Base-by-base conservation (phyloP, 2,113 vertebrate species). In the Tetrax tetrax region DNA sequence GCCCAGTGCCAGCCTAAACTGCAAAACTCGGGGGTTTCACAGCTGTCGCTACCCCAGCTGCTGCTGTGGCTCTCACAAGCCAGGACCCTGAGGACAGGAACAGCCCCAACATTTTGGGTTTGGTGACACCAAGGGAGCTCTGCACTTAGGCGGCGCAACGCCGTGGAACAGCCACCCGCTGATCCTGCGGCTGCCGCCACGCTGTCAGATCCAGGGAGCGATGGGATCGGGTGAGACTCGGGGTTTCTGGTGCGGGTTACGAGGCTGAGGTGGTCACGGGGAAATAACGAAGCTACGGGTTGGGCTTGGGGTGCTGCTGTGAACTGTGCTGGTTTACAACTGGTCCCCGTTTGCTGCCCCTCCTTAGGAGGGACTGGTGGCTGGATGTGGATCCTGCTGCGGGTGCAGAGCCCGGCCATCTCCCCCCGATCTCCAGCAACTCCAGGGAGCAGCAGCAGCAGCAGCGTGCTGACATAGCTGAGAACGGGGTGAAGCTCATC, bases 171-270 rank as follows among this genome's bases (percentile, higher is more conserved):
- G 56, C 1, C 1, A 23, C 22, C 23, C 0, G 1, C 59, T 18
- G 12, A 51, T 24, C 33, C 51, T 1, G 1, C 1, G 3, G 66
- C 50, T 19, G 66, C 82, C 13, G 33, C 84, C 21, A 1, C 8
- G 54, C 38, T 15, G 23, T 15, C 41, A 3, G 17, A 17, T 7
- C 25, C 76, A 14, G 68, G 54, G 25, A 20, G 63, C 1, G 0
- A 7, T 4, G 4, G 0, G n/a, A 12, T 41, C 5, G 3, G 45
- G 41, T 27, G 2, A 3, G 57, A 22, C 8, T n/a, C 0, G 0
- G 33, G n/a, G 64, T 5, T 38, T 54, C 31, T 31, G 66, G 9
- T 14, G 48, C 0, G 0, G 8, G 45, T 45, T 3, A 7, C 24
- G 3, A 35, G 24, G 60, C 50, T 28, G 43, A 84, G 74, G 74